Conservation (phyloP, 1,140 invertebrate species). For the Meloidogyne floridensis region DNA sequence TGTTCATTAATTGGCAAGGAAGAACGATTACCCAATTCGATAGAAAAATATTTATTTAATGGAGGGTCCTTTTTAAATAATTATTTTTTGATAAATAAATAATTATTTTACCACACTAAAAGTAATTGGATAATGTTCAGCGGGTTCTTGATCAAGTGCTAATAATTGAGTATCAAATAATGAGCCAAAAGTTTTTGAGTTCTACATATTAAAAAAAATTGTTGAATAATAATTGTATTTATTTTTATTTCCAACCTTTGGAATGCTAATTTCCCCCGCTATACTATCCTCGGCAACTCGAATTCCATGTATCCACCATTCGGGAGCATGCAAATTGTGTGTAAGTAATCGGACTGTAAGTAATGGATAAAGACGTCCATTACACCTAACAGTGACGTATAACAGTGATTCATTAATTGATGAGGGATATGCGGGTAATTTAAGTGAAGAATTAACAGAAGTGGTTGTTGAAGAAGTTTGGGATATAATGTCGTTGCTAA, state of each 20-base stretch:
- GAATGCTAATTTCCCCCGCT: constrained; percentile 51
- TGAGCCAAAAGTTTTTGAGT: constrained; percentile 30
- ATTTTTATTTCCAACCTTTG: constrained; percentile 38
- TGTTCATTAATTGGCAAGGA: constrained; percentile 9
- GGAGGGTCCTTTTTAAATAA: constrained; percentile 17
- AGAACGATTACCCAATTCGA: constrained; percentile 11
- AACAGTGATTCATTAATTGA: constrained; percentile 59
- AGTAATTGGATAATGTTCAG: constrained; percentile 42
- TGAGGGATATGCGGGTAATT: constrained; percentile 59
- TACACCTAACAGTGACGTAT: constrained; percentile 62
- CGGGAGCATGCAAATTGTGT: constrained; percentile 46
- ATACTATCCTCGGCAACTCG: not conserved
- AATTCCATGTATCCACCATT: constrained; percentile 13
- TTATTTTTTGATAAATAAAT: not conserved
- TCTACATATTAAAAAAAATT: not conserved
- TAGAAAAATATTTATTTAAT: constrained; percentile 17
- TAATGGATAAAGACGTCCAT: constrained; percentile 54
- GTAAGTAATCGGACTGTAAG: constrained; percentile 52
- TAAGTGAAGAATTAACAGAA: constrained; percentile 38
- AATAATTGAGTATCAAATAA: constrained; percentile 47
- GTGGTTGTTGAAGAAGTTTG: constrained; percentile 16
- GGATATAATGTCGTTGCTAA: not conserved
- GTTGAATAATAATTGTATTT: too few relatives aligned
- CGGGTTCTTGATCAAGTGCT: constrained; percentile 55
- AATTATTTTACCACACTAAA: constrained; percentile 39